Percentiles rank a stretch among this genome's conserved stretches.
Conservation (phyloP, 2,797 vertebrate species). For the Meriones psammophilus region DNA sequence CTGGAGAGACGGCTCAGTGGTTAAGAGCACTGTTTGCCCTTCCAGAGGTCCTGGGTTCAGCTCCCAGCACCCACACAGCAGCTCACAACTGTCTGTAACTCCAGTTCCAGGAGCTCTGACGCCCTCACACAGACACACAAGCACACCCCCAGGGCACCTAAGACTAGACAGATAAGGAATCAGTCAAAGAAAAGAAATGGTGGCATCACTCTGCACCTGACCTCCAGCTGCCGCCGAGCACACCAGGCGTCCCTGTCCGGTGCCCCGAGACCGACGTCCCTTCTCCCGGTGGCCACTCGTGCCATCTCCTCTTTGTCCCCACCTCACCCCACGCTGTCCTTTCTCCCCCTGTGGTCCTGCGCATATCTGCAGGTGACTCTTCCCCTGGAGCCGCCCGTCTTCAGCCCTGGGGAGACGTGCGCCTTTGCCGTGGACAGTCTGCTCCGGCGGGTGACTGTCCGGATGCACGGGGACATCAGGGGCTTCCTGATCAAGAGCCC, state of each 20-base stretch:
- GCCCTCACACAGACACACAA: too few relatives aligned
- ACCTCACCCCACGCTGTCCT: neutral
- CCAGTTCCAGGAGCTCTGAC: too few relatives aligned
- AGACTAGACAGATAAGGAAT: too few relatives aligned
- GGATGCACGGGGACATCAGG: constrained; percentile 88
- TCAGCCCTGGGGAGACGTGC: constrained; percentile 52
- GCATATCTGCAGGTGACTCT: constrained; percentile 90
- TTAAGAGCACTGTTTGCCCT: too few relatives aligned
- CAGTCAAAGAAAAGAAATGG: neutral
- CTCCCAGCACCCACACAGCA: too few relatives aligned
- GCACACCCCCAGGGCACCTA: too few relatives aligned
- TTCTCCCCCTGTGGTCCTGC: neutral
- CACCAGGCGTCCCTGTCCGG: too few relatives aligned
- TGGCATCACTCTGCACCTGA: neutral
- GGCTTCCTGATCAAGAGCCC: constrained; percentile 89
- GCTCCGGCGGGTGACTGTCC: constrained; percentile 88
- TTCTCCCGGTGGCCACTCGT: neutral
- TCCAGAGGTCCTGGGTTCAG: too few relatives aligned
- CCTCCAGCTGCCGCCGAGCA: neutral
- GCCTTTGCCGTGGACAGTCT: constrained; percentile 91
- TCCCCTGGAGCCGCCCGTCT: constrained; percentile 87
- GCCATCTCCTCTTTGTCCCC: neutral
- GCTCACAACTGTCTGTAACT: too few relatives aligned
- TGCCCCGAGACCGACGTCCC: too few relatives aligned
- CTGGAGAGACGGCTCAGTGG: too few relatives aligned